Conservation (phyloP, 2,797 vertebrate species). For the Thamnophis elegans region DNA sequence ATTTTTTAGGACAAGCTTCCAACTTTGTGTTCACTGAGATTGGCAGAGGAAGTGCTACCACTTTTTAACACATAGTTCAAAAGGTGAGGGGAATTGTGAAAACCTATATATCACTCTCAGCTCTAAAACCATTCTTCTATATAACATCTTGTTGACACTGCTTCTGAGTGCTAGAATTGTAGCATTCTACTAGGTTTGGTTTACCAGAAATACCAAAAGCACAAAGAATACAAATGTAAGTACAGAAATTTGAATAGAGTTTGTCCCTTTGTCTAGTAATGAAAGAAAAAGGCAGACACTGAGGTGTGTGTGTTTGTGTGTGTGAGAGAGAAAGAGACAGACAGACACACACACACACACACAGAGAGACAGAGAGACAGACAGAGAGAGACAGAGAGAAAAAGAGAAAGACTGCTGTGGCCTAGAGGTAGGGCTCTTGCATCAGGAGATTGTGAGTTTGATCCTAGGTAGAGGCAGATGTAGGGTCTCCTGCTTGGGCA, state of each 20-base stretch:
- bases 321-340: too few species aligned
- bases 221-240: background rate
- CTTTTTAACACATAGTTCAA: background rate
- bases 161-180: background rate
- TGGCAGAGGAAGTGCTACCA: background rate
- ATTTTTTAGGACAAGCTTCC: background rate
- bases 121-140: background rate
- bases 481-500: too few species aligned
- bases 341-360: too few species aligned
- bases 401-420: too few species aligned
- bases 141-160: background rate
- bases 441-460: too few species aligned
- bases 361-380: too few species aligned
- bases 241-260: background rate
- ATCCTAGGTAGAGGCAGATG: too few species aligned
- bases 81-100: background rate
- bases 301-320: background rate
- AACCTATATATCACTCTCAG: background rate
- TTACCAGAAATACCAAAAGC: background rate
- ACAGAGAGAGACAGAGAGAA: rapidly evolving
- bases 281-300: background rate
- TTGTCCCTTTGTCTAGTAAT: background rate
- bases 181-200: background rate
- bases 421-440: too few species aligned
- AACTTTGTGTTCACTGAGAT: background rate